Base-by-base conservation (phyloP, 2,113 vertebrate genomes). In the Hippocampus mohnikei region DNA sequence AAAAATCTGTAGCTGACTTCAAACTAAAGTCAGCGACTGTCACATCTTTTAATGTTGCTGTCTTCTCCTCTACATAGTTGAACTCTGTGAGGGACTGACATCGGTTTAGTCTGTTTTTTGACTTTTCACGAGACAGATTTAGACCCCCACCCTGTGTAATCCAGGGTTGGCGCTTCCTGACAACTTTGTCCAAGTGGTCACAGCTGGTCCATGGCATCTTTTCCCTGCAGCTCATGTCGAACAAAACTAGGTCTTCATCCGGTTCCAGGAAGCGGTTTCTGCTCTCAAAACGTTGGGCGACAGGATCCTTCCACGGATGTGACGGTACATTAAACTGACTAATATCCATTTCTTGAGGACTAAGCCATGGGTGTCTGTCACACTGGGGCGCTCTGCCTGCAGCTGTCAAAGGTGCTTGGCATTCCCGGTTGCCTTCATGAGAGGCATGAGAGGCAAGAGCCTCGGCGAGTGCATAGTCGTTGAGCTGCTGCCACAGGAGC, bases 401-500 rank as follows among this genome's bases (percentile, higher is more conserved):
- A 48, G 85, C 53, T n/a, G 75, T 37, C 27, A 72, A 52, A 55
- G 76, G 66, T 0, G 56, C 69, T 68, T 86, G 82, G 67, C 1
- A 55, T 70, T 62, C 55, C 42, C 78, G 69, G 66, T 75, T 73
- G 16, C 8, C 29, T 40, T 85, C 76, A 41, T 87, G 83, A 75
- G 33, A 33, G 33, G 64, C 70, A 80, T 88, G 81, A 75, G 77
- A 48, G 52, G 82, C 76, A 70, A 90, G 69, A 8, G 87, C 83
- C 76, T 93, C 90, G 46, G 81, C 73, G 20, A 88, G 83, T 48
- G 84, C 84, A 81, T 91, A 91, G 56, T 93, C 90, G 81, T 93
- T 93, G 13, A 93, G 84, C 79, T 93, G 91, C 75, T 93, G 91
- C 92, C 91, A 93, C 67, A 92, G 76, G 67, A 93, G 87, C 67